A percentile compares a stretch with the other conserved stretches of the same genome.
Evolutionary conservation across 2,797 vertebrate species (phyloP).

Genomic region (Pygocentrus nattereri): DNA sequence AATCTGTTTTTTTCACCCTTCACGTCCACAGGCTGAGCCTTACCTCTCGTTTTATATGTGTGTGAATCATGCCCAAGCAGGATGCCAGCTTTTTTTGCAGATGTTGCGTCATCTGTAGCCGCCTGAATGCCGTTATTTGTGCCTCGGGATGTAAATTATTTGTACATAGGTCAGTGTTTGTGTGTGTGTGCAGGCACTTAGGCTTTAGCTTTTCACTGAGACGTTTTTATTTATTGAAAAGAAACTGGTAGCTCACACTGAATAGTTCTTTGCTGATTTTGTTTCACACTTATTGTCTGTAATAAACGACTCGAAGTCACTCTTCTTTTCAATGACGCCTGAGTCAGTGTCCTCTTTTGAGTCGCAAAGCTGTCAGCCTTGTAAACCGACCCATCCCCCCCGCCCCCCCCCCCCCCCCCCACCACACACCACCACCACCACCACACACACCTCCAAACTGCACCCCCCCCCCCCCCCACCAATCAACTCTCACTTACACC

Average conservation of each 20-base stretch:
- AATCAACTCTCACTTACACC: background rate
- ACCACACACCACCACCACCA: background rate
- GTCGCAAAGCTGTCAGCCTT: background rate
- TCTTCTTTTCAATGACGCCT: slow-evolving; percentile 42
- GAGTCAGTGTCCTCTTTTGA: slow-evolving; percentile 57
- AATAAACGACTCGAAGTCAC: slow-evolving; percentile 68
- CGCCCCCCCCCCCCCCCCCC: background rate
- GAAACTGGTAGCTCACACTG: slow-evolving; percentile 73
- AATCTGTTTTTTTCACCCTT: slow-evolving; percentile 6
- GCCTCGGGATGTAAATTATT: slow-evolving; percentile 55
- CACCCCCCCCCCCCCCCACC: background rate
- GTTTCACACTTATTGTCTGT: slow-evolving; percentile 56
- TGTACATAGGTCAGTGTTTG: slow-evolving; percentile 75
- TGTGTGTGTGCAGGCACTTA: slow-evolving; percentile 76
- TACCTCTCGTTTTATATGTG: too few relatives aligned
- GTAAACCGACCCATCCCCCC: background rate
- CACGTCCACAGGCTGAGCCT: slow-evolving; percentile 60
- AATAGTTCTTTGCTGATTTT: slow-evolving; percentile 53
- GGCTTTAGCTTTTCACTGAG: slow-evolving; percentile 60
- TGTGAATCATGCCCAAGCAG: background rate
- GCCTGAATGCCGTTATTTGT: background rate
- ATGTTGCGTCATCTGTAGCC: background rate
- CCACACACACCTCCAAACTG: too few relatives aligned
- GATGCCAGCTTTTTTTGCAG: background rate
- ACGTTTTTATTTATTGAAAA: slow-evolving; percentile 76